Evolutionary conservation across 2,113 vertebrate genomes (phyloP), one percentile per base, ranked within the genome.

Genomic region (Clinocottus analis): DNA sequence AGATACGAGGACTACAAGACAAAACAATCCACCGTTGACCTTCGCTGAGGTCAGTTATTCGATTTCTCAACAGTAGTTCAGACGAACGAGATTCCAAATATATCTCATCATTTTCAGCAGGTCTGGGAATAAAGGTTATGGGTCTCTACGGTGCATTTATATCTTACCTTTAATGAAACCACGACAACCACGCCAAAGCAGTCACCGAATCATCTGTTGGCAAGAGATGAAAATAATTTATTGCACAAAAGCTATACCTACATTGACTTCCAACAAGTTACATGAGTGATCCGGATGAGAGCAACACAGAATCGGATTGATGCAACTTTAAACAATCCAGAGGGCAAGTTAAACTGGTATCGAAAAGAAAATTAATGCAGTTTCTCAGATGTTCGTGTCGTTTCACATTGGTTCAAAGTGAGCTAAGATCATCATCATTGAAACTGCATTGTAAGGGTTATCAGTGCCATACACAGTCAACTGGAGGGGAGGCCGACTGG

Each of bases 81-180:
- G 96, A 95, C 95, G 96, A 97, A 97, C 96, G 96, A 97, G 96
- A 97, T 96, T 96, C 95, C 91, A 94, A 73, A 73, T 21, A 12
- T 90, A 67, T 91, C 67, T 95, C 94, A 94, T 93, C 89, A 93
- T 82, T 79, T 76, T 75, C 91, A 91, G 83, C 39, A 49, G 51
- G n/a, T 27, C 17, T 8, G 10, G 1, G 8, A 29, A 1, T 3
- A 47, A 39, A 0, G 0, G 2, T 12, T 8, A 0, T 0, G 12
- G 1, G 13, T 2, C 7, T 14, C 3, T 4, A n/a, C 9, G 0
- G 45, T 47, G 6, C 21, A 3, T 2, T 1, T 4, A 23, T 4
- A 37, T 14, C 77, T 83, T 23, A 87, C 82, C 84, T 69, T 68
- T 0, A 29, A 14, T 0, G 0, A 0, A 11, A 43, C 11, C 47